Conservation (phyloP, 2,797 vertebrate species). For the Schizopygopsis pylzovi region DNA sequence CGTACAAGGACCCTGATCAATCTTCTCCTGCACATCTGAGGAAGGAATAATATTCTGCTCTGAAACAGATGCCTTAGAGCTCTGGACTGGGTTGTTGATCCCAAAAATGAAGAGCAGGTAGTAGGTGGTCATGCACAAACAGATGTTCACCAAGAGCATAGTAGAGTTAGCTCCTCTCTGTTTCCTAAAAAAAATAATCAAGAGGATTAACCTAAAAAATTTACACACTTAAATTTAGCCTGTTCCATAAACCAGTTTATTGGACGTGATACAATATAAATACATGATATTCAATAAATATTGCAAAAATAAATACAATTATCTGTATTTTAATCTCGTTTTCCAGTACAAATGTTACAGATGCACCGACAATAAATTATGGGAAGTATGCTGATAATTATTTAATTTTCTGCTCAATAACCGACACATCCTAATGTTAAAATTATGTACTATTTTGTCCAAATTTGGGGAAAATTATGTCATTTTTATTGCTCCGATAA, state of each 20-base stretch:
- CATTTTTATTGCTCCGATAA: no score
- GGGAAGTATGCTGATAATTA: not conserved
- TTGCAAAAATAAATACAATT: no score
- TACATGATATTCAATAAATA: not conserved
- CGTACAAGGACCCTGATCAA: slow-evolving; percentile 57
- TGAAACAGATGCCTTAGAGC: rapidly evolving
- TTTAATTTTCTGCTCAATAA: not conserved
- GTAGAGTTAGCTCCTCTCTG: slow-evolving; percentile 63
- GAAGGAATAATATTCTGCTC: rapidly evolving
- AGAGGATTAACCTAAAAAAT: not conserved
- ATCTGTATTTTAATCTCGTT: not conserved
- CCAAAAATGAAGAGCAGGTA: slow-evolving; percentile 79
- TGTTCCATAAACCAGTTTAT: not conserved
- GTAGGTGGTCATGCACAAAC: slow-evolving; percentile 75
- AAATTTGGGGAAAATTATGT: not conserved
- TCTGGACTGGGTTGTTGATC: slow-evolving; percentile 66
- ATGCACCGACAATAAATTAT: not conserved
- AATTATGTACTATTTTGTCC: not conserved
- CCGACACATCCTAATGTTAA: not conserved
- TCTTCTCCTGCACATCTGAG: slow-evolving; percentile 13
- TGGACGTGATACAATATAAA: not conserved
- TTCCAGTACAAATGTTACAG: not conserved
- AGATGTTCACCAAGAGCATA: slow-evolving; percentile 74
- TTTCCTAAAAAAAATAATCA: slow-evolving; percentile 63
- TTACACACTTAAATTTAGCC: no score